Evolutionary conservation across 1,140 invertebrate genomes (phyloP).

Genomic region (Atta texana): DNA sequence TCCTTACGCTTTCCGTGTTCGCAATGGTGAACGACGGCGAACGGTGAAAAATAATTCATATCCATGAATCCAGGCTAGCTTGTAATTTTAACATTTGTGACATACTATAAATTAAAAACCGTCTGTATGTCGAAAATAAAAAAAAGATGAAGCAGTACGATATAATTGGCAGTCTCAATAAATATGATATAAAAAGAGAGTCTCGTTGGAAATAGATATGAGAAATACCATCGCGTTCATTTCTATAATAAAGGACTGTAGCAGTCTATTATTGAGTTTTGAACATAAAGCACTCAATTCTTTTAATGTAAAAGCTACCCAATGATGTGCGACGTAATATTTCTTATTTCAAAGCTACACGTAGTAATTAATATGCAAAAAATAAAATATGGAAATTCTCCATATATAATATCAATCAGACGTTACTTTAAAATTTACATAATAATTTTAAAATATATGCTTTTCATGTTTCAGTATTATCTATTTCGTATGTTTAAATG

Average conservation of each 20-base stretch:
- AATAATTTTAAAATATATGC: not conserved
- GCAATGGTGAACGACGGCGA: not conserved
- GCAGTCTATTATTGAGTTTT: not conserved
- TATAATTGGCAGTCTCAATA: not conserved
- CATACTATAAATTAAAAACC: not conserved
- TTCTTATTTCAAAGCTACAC: not conserved
- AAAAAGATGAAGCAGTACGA: not conserved
- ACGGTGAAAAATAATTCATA: not conserved
- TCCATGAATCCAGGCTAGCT: no score
- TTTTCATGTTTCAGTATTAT: not conserved
- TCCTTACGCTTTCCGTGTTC: constrained; percentile 6
- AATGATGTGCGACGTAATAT: not conserved
- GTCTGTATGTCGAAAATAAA: not conserved
- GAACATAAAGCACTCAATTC: not conserved
- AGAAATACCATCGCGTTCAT: not conserved
- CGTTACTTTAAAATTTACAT: not conserved
- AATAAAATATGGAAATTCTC: not conserved
- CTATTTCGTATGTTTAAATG: not conserved
- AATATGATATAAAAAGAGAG: not conserved
- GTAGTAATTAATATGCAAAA: constrained; percentile 4
- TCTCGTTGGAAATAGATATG: not conserved
- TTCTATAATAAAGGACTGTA: constrained; percentile 16
- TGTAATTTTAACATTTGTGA: not conserved
- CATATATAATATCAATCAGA: not conserved
- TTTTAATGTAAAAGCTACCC: constrained; percentile 27